Conservation (phyloP, 1,140 invertebrate species). For the Pantala flavescens region DNA sequence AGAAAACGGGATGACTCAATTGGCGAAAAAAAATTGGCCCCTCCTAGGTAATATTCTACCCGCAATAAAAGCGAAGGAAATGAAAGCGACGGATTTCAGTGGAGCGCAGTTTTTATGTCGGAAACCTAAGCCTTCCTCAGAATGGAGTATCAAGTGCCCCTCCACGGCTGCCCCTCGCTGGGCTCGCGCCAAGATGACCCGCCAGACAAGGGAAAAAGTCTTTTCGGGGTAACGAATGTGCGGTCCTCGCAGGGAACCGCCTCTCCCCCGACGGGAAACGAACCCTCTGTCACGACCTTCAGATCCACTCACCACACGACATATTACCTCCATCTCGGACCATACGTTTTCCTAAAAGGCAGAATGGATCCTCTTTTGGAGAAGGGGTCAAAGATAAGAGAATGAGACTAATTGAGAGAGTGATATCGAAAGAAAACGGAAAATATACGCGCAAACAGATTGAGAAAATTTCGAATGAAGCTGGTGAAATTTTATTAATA, state of each 20-base stretch:
- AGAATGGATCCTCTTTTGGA: neutral
- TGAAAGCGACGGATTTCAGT: neutral
- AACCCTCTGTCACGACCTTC: slow-evolving; percentile 7
- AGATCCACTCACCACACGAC: slow-evolving; percentile 7
- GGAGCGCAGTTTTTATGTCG: neutral
- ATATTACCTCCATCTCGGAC: neutral
- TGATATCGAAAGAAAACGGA: neutral
- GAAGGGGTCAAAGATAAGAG: neutral
- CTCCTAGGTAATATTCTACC: too few relatives aligned
- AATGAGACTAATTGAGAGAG: neutral
- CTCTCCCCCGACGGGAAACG: neutral
- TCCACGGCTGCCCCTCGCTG: neutral
- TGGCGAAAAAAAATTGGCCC: too few relatives aligned
- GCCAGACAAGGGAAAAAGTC: slow-evolving; percentile 3
- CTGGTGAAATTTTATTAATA: too few relatives aligned
- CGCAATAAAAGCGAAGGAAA: neutral
- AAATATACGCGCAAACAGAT: too few relatives aligned
- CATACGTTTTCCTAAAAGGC: neutral
- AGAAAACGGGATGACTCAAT: too few relatives aligned
- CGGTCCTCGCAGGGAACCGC: neutral
- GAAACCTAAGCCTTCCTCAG: neutral
- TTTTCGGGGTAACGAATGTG: slow-evolving; percentile 8
- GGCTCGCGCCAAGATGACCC: slow-evolving; percentile 5
- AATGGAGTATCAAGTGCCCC: neutral
- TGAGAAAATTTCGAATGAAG: too few relatives aligned